Conservation (phyloP, 2,888 invertebrate genomes). For the Hoplodrina blanda region DNA sequence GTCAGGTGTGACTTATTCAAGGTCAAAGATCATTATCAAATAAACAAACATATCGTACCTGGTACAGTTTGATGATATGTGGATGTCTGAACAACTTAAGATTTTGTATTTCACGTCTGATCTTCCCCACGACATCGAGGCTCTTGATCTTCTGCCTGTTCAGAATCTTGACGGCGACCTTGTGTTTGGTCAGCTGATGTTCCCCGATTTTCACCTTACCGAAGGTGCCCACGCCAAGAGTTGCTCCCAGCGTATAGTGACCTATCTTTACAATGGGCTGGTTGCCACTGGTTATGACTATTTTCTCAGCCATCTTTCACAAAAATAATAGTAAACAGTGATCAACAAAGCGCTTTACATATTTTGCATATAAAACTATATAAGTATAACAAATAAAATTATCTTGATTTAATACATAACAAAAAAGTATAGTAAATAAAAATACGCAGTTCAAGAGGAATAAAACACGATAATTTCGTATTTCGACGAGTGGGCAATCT, state of each 20-base stretch:
- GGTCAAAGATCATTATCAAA: constrained; percentile 51
- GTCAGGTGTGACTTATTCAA: constrained; percentile 52
- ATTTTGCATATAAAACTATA: constrained; percentile 32
- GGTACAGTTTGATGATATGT: constrained; percentile 99
- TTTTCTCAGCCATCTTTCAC: constrained; percentile 81
- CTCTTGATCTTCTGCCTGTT: constrained; percentile 99
- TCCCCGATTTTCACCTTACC: constrained; percentile 99
- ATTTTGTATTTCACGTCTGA: constrained; percentile 99
- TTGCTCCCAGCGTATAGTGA: constrained; percentile 97
- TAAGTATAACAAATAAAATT: constrained; percentile 27
- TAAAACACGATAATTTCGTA: constrained; percentile 46
- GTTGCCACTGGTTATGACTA: constrained; percentile 80
- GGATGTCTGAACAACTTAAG: constrained; percentile 99
- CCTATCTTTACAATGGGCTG: constrained; percentile 98
- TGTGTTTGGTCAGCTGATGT: constrained; percentile 99
- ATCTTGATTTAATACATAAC: constrained; percentile 23
- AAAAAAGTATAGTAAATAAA: constrained; percentile 48
- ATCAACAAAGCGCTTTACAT: constrained; percentile 59
- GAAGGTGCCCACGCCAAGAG: constrained; percentile 99
- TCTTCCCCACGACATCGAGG: constrained; percentile 99
- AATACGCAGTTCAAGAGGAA: constrained; percentile 49
- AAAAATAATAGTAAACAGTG: constrained; percentile 43
- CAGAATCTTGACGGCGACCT: constrained; percentile 99
- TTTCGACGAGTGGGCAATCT: constrained; percentile 34
- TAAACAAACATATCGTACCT: constrained; percentile 82